Percentiles rank a stretch among this genome's conserved stretches.
These are phyloP conservation scores for Danio choprae DNA, from an alignment of 2,797 vertebrate genomes.

Conservation along the genomic window DNA sequence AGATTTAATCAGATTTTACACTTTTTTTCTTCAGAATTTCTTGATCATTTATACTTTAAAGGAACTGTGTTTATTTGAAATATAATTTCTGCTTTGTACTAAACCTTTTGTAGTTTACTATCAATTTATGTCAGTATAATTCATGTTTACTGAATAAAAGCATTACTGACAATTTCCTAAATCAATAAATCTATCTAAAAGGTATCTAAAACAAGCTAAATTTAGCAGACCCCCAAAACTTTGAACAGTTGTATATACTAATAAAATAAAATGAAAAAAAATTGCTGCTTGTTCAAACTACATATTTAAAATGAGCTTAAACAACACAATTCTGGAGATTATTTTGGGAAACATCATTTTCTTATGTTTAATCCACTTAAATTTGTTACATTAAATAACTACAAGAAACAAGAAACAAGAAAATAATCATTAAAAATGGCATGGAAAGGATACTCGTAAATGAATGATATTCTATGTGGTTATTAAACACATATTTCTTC, in stretches of 20 bases:
- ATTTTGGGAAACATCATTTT: no score
- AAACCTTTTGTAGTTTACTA: background rate
- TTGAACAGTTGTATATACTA: background rate
- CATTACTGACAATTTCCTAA: background rate
- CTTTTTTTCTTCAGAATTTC: background rate
- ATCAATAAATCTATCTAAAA: no score
- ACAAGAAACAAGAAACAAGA: background rate
- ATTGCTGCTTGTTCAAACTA: no score
- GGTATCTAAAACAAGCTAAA: background rate
- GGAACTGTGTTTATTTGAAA: background rate
- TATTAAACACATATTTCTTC: slow-evolving; percentile 30
- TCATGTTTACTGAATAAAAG: background rate
- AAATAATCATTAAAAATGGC: no score
- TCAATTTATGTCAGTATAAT: background rate
- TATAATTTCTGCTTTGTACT: background rate
- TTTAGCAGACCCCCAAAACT: slow-evolving; percentile 3
- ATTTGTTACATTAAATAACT: no score
- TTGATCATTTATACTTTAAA: slow-evolving; percentile 12
- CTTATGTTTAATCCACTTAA: no score
- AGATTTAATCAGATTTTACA: no score
- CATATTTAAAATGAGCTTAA: no score
- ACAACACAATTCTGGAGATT: no score
- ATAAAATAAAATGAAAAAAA: no score
- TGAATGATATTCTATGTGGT: slow-evolving; percentile 2
- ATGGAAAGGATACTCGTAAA: background rate